These are phyloP conservation scores for Hyaena hyaena DNA, from an alignment of 2,113 vertebrate species.

Conservation along the genomic window DNA sequence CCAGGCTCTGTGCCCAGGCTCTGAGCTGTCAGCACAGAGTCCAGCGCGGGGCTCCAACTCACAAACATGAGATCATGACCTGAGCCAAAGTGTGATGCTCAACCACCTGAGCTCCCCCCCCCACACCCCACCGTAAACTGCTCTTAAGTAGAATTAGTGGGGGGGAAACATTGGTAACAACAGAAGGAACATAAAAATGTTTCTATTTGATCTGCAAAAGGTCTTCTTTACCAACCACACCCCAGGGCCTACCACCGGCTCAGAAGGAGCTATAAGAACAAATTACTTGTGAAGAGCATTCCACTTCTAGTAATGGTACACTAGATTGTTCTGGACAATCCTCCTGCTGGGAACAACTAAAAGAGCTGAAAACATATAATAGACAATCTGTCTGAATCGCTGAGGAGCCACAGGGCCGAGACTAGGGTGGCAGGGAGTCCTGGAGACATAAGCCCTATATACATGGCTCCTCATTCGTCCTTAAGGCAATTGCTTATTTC, in stretches of 20 bases:
- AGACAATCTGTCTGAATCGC: background rate
- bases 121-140: background rate
- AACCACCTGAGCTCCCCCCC: no score
- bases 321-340: background rate
- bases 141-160: background rate
- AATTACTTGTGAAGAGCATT: background rate
- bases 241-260: background rate
- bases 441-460: background rate
- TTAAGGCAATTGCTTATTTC: background rate
- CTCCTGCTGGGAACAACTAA: background rate
- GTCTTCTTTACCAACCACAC: background rate
- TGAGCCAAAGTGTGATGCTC: no score
- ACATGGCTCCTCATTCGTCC: background rate
- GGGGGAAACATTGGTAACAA: background rate
- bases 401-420: background rate
- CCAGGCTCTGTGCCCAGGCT: no score
- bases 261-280: background rate
- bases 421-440: background rate
- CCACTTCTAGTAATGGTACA: background rate
- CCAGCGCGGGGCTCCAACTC: no score
- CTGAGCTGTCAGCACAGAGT: no score
- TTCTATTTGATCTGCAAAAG: background rate
- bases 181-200: background rate
- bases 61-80: no score
- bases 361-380: background rate